Evolutionary conservation across 2,113 vertebrate genomes (phyloP).

Genomic region (Cervus canadensis): DNA sequence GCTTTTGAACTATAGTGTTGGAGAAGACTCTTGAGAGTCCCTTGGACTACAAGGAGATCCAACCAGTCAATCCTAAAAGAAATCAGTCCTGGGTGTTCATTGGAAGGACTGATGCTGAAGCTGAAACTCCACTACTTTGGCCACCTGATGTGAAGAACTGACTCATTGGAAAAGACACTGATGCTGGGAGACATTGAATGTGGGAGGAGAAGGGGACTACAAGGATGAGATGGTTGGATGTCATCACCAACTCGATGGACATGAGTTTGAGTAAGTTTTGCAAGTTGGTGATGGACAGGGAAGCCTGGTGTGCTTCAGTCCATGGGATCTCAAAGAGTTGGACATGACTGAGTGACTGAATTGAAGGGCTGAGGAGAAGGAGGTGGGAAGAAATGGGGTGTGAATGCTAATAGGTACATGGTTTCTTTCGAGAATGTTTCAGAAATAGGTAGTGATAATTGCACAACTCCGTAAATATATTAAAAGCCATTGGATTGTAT

Average conservation of each 20-base stretch:
- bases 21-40: not conserved
- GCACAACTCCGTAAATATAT: not conserved
- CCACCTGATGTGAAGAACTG: not conserved
- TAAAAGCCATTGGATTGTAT: not conserved
- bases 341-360: not conserved
- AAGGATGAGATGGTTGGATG: not conserved
- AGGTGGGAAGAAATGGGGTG: not conserved
- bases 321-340: not conserved
- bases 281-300: not conserved
- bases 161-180: not conserved
- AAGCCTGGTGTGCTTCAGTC: not conserved
- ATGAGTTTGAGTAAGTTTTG: not conserved
- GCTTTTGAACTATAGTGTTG: not conserved
- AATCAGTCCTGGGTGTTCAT: not conserved
- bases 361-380: not conserved
- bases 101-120: not conserved
- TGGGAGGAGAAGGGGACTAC: not conserved
- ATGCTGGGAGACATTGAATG: not conserved
- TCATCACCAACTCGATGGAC: not conserved
- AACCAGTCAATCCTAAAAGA: not conserved
- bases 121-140: not conserved
- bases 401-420: not conserved
- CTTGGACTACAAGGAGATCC: not conserved
- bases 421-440: slow-evolving; percentile 15
- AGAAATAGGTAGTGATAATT: not conserved